Base-by-base conservation (phyloP, 2,888 invertebrate species). In the Caenorhabditis drosophilae region DNA sequence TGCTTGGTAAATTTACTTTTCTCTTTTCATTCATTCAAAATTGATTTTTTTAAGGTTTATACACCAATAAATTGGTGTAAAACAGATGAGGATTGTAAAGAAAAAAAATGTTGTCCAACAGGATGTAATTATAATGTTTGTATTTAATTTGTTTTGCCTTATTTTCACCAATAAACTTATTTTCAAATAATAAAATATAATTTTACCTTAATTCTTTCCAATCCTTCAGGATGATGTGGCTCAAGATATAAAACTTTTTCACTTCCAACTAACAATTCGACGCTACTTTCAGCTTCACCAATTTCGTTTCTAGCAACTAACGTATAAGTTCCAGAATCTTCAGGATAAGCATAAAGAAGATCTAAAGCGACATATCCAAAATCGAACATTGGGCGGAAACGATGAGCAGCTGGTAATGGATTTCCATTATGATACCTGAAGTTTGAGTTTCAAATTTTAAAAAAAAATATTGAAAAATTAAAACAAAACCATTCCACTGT, bases 291-390 rank as follows among this genome's bases (percentile, higher is more conserved):
- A 26, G 72, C 63, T 64, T 89, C 89, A 45, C 98, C 98, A 25
- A 92, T 89, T 26, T 91, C 87, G 84, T 96, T 98, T 1, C 91
- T 49, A 0, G 66, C 66, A 7, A 73, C 67, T 23, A 75, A 93
- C 3, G 94, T 95, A 85, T 97, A 98, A 22, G 90, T 89, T 46
- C 92, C 95, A 35, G 92, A 90, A 85, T 98, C 97, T 87, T 97
- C 96, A 53, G 94, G 92, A 84, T 95, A 95, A 54, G 94, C 87
- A 84, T 95, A 95, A 73, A 95, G 90, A 69, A 98, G 92, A 83
- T 97, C 97, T 68, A 99, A 87, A 16, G 96, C 95, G 22, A 97
- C 97, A 84, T 95, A 97, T 38, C 97, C 97, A 85, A 98, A 97
- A 85, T 98, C 97, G 84, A 95, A 94, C 84, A 94, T 93, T 59